A percentile compares a stretch with the other conserved stretches of the same genome.
phyloP scores from a whole-genome alignment of 2,797 vertebrate genomes.

The Eulemur mongoz region DNA sequence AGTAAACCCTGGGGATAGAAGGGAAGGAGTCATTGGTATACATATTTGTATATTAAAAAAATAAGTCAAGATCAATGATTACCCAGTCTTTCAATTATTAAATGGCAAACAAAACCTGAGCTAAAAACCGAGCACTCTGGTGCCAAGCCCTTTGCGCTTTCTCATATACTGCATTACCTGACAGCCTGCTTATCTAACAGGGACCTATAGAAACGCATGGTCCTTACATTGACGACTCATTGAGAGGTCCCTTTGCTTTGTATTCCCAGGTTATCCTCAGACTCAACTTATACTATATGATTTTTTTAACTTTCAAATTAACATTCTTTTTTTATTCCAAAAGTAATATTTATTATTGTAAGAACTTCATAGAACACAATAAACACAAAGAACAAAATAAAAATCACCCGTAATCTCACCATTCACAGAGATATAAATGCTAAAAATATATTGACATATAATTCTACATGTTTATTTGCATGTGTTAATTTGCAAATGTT shows the following conservation, averaged over 20 bases:
- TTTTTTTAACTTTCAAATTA: not conserved
- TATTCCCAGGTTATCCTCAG: not conserved
- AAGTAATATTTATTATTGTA: not conserved
- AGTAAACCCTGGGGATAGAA: not conserved
- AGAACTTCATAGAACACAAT: not conserved
- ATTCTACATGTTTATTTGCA: not conserved
- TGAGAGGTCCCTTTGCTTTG: not conserved
- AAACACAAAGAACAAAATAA: not conserved
- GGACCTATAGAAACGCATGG: not conserved
- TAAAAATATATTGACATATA: not conserved
- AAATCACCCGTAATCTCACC: not conserved
- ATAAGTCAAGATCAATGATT: not conserved
- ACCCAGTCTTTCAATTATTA: not conserved
- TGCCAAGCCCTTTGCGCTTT: not conserved
- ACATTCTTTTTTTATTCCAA: not conserved
- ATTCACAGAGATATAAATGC: not conserved
- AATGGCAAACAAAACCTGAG: constrained; percentile 9
- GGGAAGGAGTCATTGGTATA: not conserved
- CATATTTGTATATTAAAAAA: not conserved
- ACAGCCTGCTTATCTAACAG: not conserved
- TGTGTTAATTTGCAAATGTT: not conserved
- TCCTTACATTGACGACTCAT: not conserved
- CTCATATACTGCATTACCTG: not conserved
- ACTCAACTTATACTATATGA: not conserved
- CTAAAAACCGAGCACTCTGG: not conserved